Percentiles rank a stretch among this genome's conserved stretches.
phyloP scores from a whole-genome alignment of 2,113 vertebrate genomes.

The Zosterops hypoxanthus region DNA sequence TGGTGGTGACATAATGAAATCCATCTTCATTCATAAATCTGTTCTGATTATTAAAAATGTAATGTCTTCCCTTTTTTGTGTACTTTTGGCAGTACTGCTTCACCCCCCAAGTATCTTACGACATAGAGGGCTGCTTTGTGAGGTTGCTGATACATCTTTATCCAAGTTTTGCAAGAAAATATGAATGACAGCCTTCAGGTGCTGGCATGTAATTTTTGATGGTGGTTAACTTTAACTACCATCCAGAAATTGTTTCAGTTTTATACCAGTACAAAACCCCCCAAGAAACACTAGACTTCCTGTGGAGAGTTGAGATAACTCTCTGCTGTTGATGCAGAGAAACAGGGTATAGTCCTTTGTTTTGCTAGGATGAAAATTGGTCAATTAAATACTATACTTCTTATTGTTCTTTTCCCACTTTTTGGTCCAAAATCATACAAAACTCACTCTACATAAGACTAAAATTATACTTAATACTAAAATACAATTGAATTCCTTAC shows the following conservation, averaged over 20 bases:
- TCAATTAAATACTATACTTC: not conserved
- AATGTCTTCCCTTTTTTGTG: not conserved
- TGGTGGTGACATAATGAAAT: fast-evolving
- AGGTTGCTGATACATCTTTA: not conserved
- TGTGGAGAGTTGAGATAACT: not conserved
- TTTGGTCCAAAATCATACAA: not conserved
- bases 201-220: not conserved
- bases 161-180: not conserved
- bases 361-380: not conserved
- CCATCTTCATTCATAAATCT: not conserved
- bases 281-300: not conserved
- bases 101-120: not conserved
- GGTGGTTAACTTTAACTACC: not conserved
- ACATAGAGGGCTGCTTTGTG: not conserved
- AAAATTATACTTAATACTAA: not conserved
- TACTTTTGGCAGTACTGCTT: not conserved
- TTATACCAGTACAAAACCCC: not conserved
- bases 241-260: not conserved
- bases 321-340: not conserved
- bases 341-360: not conserved
- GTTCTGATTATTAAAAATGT: not conserved
- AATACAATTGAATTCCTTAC: not conserved
- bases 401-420: not conserved
- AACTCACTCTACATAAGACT: not conserved
- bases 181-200: not conserved